Percentiles rank a stretch among this genome's conserved stretches.
Conservation (phyloP, 2,888 invertebrate species). For the Melolontha melolontha region DNA sequence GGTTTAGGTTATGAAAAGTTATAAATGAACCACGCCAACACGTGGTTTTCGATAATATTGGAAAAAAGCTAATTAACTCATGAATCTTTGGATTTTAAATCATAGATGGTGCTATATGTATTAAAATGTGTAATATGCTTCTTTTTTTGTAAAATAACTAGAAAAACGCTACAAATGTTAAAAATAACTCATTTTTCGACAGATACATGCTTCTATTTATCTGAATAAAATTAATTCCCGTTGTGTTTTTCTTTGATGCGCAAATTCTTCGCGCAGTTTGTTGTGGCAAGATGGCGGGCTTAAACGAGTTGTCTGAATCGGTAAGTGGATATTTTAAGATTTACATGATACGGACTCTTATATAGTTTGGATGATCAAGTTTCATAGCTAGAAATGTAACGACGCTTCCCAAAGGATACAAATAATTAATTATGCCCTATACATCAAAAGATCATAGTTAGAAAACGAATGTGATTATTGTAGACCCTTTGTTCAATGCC, state of each 20-base stretch:
- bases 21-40: no score
- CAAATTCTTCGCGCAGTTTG: constrained; percentile 53
- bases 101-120: no score
- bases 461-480: constrained; percentile 41
- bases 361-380: no score
- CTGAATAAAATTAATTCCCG: background rate
- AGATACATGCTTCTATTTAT: background rate
- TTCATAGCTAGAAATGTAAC: constrained; percentile 1
- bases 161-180: no score
- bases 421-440: background rate
- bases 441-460: background rate
- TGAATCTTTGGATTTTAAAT: no score
- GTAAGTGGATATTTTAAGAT: constrained; percentile 53
- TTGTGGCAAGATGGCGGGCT: constrained; percentile 60
- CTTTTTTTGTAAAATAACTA: no score
- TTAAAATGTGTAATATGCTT: no score
- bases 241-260: constrained; percentile 23
- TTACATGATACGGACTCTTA: constrained; percentile 7
- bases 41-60: no score
- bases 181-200: no score
- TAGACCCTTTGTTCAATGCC: constrained; percentile 22
- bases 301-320: constrained; percentile 60
- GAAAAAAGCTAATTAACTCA: no score
- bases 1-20: no score
- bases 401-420: constrained; percentile 1